These are phyloP conservation scores for Uloborus diversus DNA, from an alignment of 1,140 invertebrate species.

Conservation along the genomic window DNA sequence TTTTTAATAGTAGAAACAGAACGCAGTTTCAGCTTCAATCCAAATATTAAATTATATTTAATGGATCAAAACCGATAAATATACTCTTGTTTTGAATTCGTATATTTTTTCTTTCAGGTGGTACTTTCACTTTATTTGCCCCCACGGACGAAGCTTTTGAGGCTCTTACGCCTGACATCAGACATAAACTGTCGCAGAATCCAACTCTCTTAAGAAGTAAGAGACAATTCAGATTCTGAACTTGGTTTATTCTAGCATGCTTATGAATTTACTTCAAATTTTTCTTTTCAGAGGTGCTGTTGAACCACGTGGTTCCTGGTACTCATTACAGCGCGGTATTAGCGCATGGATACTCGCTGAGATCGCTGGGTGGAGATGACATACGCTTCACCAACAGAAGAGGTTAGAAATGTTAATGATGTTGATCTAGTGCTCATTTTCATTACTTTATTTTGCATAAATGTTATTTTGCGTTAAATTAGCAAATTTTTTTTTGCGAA, in stretches of 20 bases:
- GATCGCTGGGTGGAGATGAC: constrained; percentile 24
- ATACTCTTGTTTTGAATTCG: too few species aligned
- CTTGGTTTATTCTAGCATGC: too few species aligned
- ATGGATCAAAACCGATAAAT: too few species aligned
- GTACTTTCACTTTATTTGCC: constrained; percentile 35
- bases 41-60: too few species aligned
- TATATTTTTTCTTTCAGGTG: constrained; percentile 29
- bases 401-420: constrained; percentile 5
- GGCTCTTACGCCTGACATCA: background rate
- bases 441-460: too few species aligned
- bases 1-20: too few species aligned
- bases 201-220: constrained; percentile 33
- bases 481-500: too few species aligned
- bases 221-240: background rate
- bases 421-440: too few species aligned
- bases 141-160: constrained; percentile 41
- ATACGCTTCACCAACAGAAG: constrained; percentile 37
- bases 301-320: constrained; percentile 44
- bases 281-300: constrained; percentile 21
- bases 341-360: constrained; percentile 34
- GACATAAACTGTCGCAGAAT: constrained; percentile 19
- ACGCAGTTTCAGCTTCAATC: too few species aligned
- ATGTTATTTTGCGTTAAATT: too few species aligned
- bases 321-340: constrained; percentile 47
- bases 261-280: background rate